A percentile compares a stretch with the other conserved stretches of the same genome.
Conservation (phyloP, 2,797 vertebrate genomes). For the Cichlasoma orientale region DNA sequence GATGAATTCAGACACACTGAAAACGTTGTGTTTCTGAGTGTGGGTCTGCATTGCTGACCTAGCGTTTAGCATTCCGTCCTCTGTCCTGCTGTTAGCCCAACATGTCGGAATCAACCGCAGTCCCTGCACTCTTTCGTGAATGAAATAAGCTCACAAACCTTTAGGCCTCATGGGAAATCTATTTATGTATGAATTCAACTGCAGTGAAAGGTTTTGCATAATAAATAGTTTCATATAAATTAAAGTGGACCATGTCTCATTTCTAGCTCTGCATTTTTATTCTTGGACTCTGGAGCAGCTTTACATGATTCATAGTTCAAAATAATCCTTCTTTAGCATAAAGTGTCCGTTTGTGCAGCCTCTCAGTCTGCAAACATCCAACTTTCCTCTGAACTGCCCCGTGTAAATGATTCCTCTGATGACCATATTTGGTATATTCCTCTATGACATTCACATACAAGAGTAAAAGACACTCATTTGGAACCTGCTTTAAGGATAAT, state of each 20-base stretch:
- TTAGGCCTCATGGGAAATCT: background rate
- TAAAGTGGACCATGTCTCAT: background rate
- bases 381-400: no score
- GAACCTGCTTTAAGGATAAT: no score
- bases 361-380: no score
- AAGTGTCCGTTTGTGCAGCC: no score
- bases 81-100: background rate
- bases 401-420: background rate
- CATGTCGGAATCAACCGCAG: background rate
- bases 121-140: background rate
- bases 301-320: background rate
- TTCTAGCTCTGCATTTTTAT: background rate
- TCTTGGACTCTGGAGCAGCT: background rate
- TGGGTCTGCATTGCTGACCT: no score
- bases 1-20: background rate
- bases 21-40: no score
- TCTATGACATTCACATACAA: no score
- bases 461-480: no score
- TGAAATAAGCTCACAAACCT: no score
- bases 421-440: background rate
- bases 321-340: background rate
- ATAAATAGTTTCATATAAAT: background rate
- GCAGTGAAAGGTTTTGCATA: background rate
- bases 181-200: background rate
- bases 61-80: background rate